Conservation (phyloP, 2,888 invertebrate genomes). For the Polylopha cassiicola region DNA sequence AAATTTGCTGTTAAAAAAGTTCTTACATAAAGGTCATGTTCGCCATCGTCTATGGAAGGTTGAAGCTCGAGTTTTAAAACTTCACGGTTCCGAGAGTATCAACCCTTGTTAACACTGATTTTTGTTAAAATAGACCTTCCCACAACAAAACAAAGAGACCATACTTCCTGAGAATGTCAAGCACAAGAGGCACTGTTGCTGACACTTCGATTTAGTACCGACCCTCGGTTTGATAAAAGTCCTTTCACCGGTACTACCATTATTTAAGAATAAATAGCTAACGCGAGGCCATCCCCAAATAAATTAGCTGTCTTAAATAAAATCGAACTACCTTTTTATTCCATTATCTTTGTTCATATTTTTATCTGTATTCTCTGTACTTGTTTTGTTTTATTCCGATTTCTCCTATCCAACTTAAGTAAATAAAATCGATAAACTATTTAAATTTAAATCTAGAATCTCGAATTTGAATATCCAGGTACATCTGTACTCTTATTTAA, state of each 20-base stretch:
- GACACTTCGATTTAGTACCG: conserved; percentile 72
- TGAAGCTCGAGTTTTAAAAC: conserved; percentile 22
- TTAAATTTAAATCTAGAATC: no score
- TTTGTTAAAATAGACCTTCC: conserved; percentile 25
- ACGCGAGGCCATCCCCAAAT: conserved; percentile 27
- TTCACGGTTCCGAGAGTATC: conserved; percentile 14
- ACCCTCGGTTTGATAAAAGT: conserved; percentile 67
- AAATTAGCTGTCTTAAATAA: conserved; percentile 25
- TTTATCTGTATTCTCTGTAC: no score
- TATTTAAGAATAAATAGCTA: conserved; percentile 43
- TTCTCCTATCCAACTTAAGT: no score
- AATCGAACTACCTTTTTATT: conserved; percentile 20
- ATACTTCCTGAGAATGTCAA: conserved; percentile 65
- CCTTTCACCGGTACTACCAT: conserved; percentile 53
- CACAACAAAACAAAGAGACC: conserved; percentile 54
- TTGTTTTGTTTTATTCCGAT: no score
- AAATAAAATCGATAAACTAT: no score
- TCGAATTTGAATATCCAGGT: no score
- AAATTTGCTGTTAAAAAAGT: no score
- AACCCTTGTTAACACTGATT: conserved; percentile 8
- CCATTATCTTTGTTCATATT: no score
- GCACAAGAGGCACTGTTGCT: conserved; percentile 55
- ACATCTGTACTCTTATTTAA: no score
- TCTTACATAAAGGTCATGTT: no score
- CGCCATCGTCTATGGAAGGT: no score